phyloP scores from a whole-genome alignment of 2,888 invertebrate genomes.

The Acronicta aceris region DNA sequence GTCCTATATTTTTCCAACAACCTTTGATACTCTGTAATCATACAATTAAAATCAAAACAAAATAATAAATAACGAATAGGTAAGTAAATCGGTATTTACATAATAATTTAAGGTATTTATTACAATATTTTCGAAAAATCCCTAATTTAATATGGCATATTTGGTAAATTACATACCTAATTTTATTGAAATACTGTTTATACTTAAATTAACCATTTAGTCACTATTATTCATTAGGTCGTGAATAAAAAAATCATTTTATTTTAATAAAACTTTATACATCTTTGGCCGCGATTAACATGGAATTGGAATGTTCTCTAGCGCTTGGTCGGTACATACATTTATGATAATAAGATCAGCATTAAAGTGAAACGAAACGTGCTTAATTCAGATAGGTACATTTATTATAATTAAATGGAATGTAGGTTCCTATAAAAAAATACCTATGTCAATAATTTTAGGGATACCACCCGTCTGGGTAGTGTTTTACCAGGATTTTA shows the following conservation, averaged over 20 bases:
- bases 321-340: conserved; percentile 1
- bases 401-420: conserved; percentile 47
- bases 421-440: conserved; percentile 31
- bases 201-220: conserved; percentile 31
- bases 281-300: conserved; percentile 51
- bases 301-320: conserved; percentile 55
- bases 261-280: conserved; percentile 40
- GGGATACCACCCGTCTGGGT: too few relatives aligned
- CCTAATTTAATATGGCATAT: conserved; percentile 66
- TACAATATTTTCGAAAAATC: conserved; percentile 37
- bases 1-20: conserved; percentile 49
- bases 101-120: conserved; percentile 40
- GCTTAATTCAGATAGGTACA: conserved; percentile 14
- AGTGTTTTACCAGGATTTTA: too few relatives aligned
- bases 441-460: background rate
- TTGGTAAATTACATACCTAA: conserved; percentile 51
- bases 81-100: conserved; percentile 47
- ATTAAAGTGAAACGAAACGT: conserved; percentile 12
- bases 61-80: conserved; percentile 51
- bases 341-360: conserved; percentile 4
- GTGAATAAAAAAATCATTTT: conserved; percentile 20
- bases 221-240: conserved; percentile 30
- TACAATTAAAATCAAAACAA: conserved; percentile 40
- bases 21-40: conserved; percentile 38
- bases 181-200: conserved; percentile 52